Base-by-base conservation (phyloP, 2,113 vertebrate species). In the Bos javanicus region DNA sequence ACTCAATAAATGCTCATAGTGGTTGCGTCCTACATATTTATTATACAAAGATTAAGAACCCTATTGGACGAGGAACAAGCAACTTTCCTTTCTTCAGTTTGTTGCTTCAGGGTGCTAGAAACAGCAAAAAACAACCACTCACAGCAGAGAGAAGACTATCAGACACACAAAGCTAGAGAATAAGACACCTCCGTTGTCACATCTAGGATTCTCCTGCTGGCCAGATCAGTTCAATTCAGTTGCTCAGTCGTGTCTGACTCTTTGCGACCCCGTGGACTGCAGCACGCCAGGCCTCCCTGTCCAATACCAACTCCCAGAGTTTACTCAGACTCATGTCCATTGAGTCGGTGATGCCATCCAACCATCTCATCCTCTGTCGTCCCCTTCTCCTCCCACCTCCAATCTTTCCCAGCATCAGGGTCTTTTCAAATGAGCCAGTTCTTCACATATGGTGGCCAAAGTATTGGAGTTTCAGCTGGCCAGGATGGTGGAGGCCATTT, bases 1-100 rank as follows among this genome's bases (percentile, higher is more conserved):
- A 26, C 21, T 88, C 59, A 98, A 96, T 74, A 86, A 96, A 81
- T 16, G 30, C 95, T 91, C 25, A 52, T 67, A 89, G 54, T 83
- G 81, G 94, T 96, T 92, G 76, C 5, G 2, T 9, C 93, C 14
- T 14, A 84, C 62, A 62, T 83, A 21, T 26, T 95, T 26, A 14
- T 94, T 95, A 67, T 67, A 17, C 46, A 48, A 67, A 46, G 9
- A 88, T 26, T 52, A 91, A 86, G 39, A n/a, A 30, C 12, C 39
- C 83, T 67, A 25, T 25, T n/a, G 9, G 71, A 43, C 64, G 33
- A 90, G 30, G 83, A 56, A 21, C 60, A 80, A n/a, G 54, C 56
- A 39, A 21, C 84, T 89, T 48, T 36, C 39, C 46, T 86, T 60
- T 12, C 15, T 62, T 43, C 54, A 39, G 26, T 11, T 48, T 91